Evolutionary conservation across 2,797 vertebrate species (phyloP), one percentile per base, ranked within the genome.

Genomic region (Aythya fuligula): DNA sequence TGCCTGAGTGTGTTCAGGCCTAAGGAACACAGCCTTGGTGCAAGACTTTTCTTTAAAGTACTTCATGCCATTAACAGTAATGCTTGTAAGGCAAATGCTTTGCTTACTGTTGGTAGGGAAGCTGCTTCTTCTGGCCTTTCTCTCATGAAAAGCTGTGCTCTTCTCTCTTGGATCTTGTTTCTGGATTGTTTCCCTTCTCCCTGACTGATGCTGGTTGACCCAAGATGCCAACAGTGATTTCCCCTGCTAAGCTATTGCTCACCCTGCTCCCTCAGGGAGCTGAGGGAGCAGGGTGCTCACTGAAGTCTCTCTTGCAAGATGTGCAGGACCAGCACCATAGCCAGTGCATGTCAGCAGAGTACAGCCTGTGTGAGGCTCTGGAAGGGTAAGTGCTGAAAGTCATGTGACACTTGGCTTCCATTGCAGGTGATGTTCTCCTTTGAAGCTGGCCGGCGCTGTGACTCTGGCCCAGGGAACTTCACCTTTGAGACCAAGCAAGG

Each of bases 371-470:
- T 0, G 0, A 11, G 2, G 16, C 0, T 0, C 54, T 15, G 72
- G 9, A 21, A 21, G 4, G 2, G 70, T 17, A 1, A 25, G 41
- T 51, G 70, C 84, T 60, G 81, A 64, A 77, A 57, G 45, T 87
- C 65, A 61, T 18, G 36, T 85, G 70, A 86, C 80, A 25, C 9
- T 77, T 88, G 3, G 1, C 25, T 93, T 94, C 74, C 67, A 87
- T n/a, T 21, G 19, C 95, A 99, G 99, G 98, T 99, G 79, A 99
- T 99, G 99, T 99, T 99, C 95, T 99, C 99, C 3, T 99, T 99
- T 0, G 99, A 99, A 97, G 99, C 99, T 0, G 99, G 99, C 19
- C 98, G 99, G 16, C 98, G 99, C 84, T 99, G 99, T 3, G 98
- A 99, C 39, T 99, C 99, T 0, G 99, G 99, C n/a, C 98, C 99